A percentile compares a stretch with the other conserved stretches of the same genome.
Evolutionary conservation across 1,140 invertebrate species (phyloP).

Genomic region (Anastrepha obliqua): DNA sequence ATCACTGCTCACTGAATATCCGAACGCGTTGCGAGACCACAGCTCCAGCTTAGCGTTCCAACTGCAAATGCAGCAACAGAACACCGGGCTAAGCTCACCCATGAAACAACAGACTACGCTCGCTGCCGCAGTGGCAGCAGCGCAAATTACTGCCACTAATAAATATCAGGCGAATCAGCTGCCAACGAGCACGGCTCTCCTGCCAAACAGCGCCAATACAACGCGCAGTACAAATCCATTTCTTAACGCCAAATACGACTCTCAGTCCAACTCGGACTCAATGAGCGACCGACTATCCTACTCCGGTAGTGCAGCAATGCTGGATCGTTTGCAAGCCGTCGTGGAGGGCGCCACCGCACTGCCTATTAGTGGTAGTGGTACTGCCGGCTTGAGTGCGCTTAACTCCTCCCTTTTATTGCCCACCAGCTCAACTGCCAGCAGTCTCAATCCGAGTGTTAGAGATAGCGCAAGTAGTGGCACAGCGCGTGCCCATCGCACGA

Average conservation of each 20-base stretch:
- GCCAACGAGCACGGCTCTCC: slow-evolving; percentile 59
- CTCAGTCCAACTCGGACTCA: slow-evolving; percentile 58
- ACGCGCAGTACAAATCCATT: slow-evolving; percentile 72
- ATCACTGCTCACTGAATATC: slow-evolving; percentile 73
- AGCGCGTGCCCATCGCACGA: slow-evolving; percentile 52
- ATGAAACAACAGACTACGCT: slow-evolving; percentile 56
- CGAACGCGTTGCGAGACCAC: slow-evolving; percentile 55
- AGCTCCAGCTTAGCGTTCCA: slow-evolving; percentile 58
- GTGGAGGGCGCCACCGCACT: slow-evolving; percentile 10
- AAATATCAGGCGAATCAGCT: slow-evolving; percentile 66
- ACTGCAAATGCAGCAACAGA: slow-evolving; percentile 74
- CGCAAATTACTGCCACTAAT: slow-evolving; percentile 55
- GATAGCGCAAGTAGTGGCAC: slow-evolving; percentile 17
- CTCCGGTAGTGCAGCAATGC: slow-evolving; percentile 60
- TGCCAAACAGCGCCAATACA: slow-evolving; percentile 63
- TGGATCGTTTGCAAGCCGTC: slow-evolving; percentile 57
- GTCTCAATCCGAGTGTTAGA: slow-evolving; percentile 37
- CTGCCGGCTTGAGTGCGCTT: slow-evolving; percentile 25
- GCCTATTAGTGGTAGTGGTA: slow-evolving; percentile 11
- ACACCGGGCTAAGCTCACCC: slow-evolving; percentile 72
- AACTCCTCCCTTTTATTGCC: slow-evolving; percentile 53
- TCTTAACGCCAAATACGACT: slow-evolving; percentile 65
- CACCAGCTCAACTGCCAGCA: slow-evolving; percentile 35
- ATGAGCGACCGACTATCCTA: slow-evolving; percentile 58
- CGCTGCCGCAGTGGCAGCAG: slow-evolving; percentile 6